A percentile compares a stretch with the other conserved stretches of the same genome.
Evolutionary conservation across 1,140 invertebrate genomes (phyloP).

Genomic region (Stenopsyche tienmushanensis): DNA sequence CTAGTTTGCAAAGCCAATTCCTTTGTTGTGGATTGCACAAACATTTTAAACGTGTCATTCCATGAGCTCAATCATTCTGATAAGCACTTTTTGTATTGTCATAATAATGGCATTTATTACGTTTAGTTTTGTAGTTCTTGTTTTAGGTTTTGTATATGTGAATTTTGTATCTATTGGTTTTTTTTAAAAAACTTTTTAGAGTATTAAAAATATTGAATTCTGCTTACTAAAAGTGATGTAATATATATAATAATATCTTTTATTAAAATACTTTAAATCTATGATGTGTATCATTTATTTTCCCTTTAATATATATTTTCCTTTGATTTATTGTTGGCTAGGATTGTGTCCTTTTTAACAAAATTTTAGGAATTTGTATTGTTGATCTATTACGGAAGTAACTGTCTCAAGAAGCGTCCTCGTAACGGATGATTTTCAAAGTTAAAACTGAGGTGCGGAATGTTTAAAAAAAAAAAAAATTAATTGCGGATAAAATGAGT

Average conservation of each 20-base stretch:
- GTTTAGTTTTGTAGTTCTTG: slow-evolving; percentile 31
- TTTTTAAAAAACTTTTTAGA: slow-evolving; percentile 32
- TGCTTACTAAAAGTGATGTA: slow-evolving; percentile 41
- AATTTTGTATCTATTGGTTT: slow-evolving; percentile 40
- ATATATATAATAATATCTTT: slow-evolving; percentile 41
- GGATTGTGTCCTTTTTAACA: too few relatives aligned
- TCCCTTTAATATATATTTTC: too few relatives aligned
- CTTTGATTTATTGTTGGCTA: too few relatives aligned
- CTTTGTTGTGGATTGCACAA: background rate
- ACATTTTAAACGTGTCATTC: background rate
- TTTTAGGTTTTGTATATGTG: slow-evolving; percentile 38
- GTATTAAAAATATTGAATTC: slow-evolving; percentile 30
- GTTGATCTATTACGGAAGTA: too few relatives aligned
- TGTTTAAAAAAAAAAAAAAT: too few relatives aligned
- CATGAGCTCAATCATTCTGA: slow-evolving; percentile 23
- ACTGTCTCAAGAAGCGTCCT: too few relatives aligned
- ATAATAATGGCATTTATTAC: slow-evolving; percentile 38
- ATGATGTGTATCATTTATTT: background rate
- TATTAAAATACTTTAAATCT: slow-evolving; percentile 41
- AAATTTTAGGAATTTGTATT: too few relatives aligned
- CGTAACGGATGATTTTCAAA: too few relatives aligned
- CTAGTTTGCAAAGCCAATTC: background rate
- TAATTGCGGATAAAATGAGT: too few relatives aligned
- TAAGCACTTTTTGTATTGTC: slow-evolving; percentile 37
- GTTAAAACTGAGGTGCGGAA: too few relatives aligned